Base-by-base conservation (phyloP, 1,140 invertebrate species). In the Fopius arisanus region DNA sequence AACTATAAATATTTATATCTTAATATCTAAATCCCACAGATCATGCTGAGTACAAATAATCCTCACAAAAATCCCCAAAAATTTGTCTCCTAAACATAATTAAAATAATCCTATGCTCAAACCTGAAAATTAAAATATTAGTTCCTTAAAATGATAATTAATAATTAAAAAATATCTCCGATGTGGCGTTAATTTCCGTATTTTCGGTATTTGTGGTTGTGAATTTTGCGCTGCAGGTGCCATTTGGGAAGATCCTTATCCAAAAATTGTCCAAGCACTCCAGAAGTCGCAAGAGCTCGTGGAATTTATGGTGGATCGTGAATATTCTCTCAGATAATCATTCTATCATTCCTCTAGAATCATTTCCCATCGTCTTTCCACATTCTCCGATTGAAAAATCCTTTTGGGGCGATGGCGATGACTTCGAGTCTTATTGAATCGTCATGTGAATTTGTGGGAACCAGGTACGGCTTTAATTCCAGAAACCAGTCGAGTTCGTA, bases 391-490 rank as follows among this genome's bases (percentile, higher is more conserved):
- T 12, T 19, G 16, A 5, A 5, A 48, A 48, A 48, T 16, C 43
- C 3, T n/a, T n/a, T 12, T 48, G 5, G n/a, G 43, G n/a, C 43
- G 16, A 48, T 14, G 43, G 43, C 43, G 43, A 48, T 48, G 43
- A 19, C 16, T 48, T 6, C n/a, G 14, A 16, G 43, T 48, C 43
- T 72, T 70, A 28, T 23, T 19, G 54, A 28, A 26, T 59, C 54
- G 23, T 59, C 23, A 73, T 65, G 73, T 66, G 28, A 54, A 37
- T 66, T 85, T 59, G 83, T 87, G 86, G 83, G 86, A 86, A 87
- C 84, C 86, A 87, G 84, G 83, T 77, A 84, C 81, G 83, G 75
- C 82, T 86, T 86, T 81, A 23, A 76, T 79, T 79, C 70, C 81
- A 74, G 75, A 73, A 28, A 48, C 43, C 43, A 48, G 70, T 70